Base-by-base conservation (phyloP, 2,113 vertebrate genomes). In the Vimba vimba region DNA sequence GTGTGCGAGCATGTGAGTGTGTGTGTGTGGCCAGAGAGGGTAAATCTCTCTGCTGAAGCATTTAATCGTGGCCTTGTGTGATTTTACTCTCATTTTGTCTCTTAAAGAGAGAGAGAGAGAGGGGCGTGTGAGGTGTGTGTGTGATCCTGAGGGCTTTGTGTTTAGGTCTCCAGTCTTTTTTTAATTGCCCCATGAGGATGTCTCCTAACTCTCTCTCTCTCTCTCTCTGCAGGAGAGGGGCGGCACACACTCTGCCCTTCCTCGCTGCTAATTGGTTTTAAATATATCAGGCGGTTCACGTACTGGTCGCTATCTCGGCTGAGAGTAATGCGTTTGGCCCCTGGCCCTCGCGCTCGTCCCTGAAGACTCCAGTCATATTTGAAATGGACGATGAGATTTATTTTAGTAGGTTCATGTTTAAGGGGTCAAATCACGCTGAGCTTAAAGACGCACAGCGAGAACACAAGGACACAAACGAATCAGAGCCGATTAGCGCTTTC, bases 231-330 rank as follows among this genome's bases (percentile, higher is more conserved):
- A 79, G 47, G 73, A 78, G 74, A 78, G 57, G 59, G 52, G 79
- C 84, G 76, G 84, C 85, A 82, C 43, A 76, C 87, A 88, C 73
- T 86, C 36, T 47, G 60, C 73, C 87, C 90, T 88, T 88, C 83
- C 77, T 88, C 81, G 77, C 86, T 81, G 87, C 87, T 93, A 93
- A 94, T 94, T 92, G 93, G 91, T 90, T 93, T 92, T 93, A 93
- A 93, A 93, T 91, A 93, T 92, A 94, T 93, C 92, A 93, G 90
- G 92, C 92, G n/a, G 90, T 91, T 91, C 89, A 92, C 87, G 86
- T 93, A 91, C 90, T 91, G 91, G 89, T 89, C 89, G 83, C 90
- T 93, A 88, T 93, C 91, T 93, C 86, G 87, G 90, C 91, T 90
- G 91, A 93, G 92, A 92, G 91, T 92, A 92, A 91, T 93, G 92